Conservation (phyloP, 2,888 invertebrate species). For the Hydrotaea diabolus region DNA sequence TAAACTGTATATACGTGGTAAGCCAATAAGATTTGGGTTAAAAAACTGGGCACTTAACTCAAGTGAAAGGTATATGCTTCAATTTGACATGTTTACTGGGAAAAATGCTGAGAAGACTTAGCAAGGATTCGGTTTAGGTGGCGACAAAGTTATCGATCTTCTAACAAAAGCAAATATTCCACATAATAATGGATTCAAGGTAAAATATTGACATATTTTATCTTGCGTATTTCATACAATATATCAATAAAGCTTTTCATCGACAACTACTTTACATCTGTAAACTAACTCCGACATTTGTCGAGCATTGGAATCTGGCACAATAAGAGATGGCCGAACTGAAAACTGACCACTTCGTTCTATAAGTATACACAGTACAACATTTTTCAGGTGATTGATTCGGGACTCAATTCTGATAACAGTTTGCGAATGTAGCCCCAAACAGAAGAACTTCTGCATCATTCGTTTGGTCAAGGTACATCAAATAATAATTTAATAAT, state of each 20-base stretch:
- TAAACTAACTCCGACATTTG: conserved; percentile 9
- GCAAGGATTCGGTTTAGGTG: conserved; percentile 7
- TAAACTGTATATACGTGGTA: conserved; percentile 54
- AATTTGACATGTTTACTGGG: conserved; percentile 42
- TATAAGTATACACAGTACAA: not conserved
- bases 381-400: too few relatives aligned
- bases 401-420: too few relatives aligned
- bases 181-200: conserved; percentile 24
- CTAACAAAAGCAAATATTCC: conserved; percentile 22
- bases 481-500: too few relatives aligned
- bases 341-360: conserved; percentile 6
- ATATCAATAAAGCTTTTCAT: conserved; percentile 13
- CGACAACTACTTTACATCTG: conserved; percentile 29
- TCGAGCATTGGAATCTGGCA: conserved; percentile 27
- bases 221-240: not conserved
- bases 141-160: conserved; percentile 35
- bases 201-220: not conserved
- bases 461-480: too few relatives aligned
- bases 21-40: conserved; percentile 56
- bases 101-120: conserved; percentile 15
- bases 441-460: too few relatives aligned
- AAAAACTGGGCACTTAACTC: conserved; percentile 53
- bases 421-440: too few relatives aligned
- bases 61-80: conserved; percentile 43
- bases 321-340: conserved; percentile 37